These are phyloP conservation scores for Drosophila meridionalis DNA, from an alignment of 2,888 invertebrate species.

Conservation along the genomic window DNA sequence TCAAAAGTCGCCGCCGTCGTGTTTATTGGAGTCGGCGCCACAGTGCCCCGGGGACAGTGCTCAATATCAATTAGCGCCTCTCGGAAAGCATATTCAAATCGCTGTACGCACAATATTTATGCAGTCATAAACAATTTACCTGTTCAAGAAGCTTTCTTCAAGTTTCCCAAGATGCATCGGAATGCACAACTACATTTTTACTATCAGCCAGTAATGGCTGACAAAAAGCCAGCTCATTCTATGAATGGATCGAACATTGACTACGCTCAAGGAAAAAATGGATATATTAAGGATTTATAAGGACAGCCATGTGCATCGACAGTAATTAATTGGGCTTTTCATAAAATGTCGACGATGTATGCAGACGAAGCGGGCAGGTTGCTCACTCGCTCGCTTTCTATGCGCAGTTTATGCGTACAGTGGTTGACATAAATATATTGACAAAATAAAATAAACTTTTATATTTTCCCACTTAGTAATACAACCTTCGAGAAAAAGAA, in stretches of 20 bases:
- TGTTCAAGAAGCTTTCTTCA: background rate
- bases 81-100: slow-evolving; percentile 54
- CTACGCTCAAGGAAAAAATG: slow-evolving; percentile 28
- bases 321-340: slow-evolving; percentile 79
- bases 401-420: slow-evolving; percentile 41
- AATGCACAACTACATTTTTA: slow-evolving; percentile 29
- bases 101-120: slow-evolving; percentile 6
- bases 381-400: background rate
- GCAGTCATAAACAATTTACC: slow-evolving; percentile 62
- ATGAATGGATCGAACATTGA: slow-evolving; percentile 30
- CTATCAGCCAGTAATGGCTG: background rate
- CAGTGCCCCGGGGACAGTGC: slow-evolving; percentile 38
- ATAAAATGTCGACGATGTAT: slow-evolving; percentile 56
- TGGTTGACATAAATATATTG: background rate
- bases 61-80: slow-evolving; percentile 70
- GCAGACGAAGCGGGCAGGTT: slow-evolving; percentile 36
- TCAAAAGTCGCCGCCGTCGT: slow-evolving; percentile 59
- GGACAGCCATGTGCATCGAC: slow-evolving; percentile 49
- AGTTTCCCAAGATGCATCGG: slow-evolving; percentile 27
- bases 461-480: too few species aligned
- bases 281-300: slow-evolving; percentile 72
- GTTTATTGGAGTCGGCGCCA: slow-evolving; percentile 59
- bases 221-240: background rate
- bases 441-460: too few species aligned
- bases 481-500: too few species aligned